Evolutionary conservation across 2,797 vertebrate species (phyloP).

Genomic region (Rhinatrema bivittatum): DNA sequence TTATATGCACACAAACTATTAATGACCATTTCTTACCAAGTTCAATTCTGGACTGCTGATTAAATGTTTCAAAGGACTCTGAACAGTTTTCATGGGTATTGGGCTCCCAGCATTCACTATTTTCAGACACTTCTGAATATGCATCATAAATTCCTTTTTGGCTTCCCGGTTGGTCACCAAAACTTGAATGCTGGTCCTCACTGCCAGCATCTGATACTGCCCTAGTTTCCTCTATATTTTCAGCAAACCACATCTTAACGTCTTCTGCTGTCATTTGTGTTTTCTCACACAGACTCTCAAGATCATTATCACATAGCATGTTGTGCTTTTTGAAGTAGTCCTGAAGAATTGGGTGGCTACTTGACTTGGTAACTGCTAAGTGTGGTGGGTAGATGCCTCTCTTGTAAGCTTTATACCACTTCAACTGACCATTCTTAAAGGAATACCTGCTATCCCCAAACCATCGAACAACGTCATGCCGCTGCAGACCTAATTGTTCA

Average conservation of each 20-base stretch:
- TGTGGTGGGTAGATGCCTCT: constrained; percentile 60
- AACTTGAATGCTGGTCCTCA: constrained; percentile 29
- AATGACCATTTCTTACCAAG: constrained; percentile 45
- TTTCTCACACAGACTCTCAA: constrained; percentile 66
- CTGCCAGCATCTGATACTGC: constrained; percentile 24
- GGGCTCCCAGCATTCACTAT: constrained; percentile 46
- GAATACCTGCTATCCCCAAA: constrained; percentile 91
- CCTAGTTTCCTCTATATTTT: constrained; percentile 49
- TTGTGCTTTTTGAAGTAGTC: constrained; percentile 66
- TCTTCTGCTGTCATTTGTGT: constrained; percentile 72
- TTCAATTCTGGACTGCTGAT: constrained; percentile 22
- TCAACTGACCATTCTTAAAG: constrained; percentile 89
- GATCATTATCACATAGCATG: constrained; percentile 65
- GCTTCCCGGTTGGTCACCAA: constrained; percentile 7
- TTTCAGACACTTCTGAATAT: constrained; percentile 40
- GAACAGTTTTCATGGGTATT: constrained; percentile 24
- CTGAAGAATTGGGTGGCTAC: constrained; percentile 57
- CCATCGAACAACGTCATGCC: constrained; percentile 92
- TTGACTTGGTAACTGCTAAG: constrained; percentile 51
- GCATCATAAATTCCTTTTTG: constrained; percentile 18
- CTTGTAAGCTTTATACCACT: constrained; percentile 90
- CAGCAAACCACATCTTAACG: constrained; percentile 79
- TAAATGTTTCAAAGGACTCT: constrained; percentile 16
- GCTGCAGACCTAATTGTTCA: constrained; percentile 71
- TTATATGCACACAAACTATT: background rate